Percentiles rank a stretch among this genome's conserved stretches.
Evolutionary conservation across 2,797 vertebrate species (phyloP).

Genomic region (Emys orbicularis): DNA sequence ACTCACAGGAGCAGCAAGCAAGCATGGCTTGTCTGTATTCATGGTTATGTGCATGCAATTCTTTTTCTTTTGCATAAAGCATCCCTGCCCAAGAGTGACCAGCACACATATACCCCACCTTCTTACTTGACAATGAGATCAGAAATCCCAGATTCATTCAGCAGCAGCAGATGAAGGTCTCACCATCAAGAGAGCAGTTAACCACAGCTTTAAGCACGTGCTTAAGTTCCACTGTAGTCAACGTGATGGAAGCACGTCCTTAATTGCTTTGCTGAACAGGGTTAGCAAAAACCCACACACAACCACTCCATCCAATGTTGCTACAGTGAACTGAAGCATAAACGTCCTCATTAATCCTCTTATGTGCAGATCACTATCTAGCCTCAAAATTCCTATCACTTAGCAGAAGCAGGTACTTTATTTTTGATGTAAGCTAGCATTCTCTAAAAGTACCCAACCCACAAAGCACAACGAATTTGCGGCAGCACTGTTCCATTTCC

Average conservation of each 20-base stretch:
- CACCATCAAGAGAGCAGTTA: fast-evolving
- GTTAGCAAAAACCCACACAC: neutral
- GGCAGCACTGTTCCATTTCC: neutral
- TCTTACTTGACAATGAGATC: neutral
- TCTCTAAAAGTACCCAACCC: neutral
- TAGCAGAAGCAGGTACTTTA: fast-evolving
- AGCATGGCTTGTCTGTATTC: conserved; percentile 10
- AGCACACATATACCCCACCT: neutral
- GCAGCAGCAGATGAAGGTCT: neutral
- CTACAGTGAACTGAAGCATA: neutral
- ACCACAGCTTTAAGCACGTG: neutral
- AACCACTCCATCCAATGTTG: neutral
- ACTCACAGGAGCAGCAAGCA: conserved; percentile 14
- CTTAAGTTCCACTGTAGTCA: neutral
- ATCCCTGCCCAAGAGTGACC: neutral
- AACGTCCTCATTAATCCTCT: neutral
- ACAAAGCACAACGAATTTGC: neutral
- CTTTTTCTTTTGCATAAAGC: neutral
- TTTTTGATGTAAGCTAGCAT: neutral
- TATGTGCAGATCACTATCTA: fast-evolving
- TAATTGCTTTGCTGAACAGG: neutral
- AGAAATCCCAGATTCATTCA: neutral
- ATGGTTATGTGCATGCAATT: neutral
- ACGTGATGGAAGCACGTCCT: neutral
- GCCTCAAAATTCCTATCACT: neutral